Conservation (phyloP, 1,140 invertebrate species). For the Sinonovacula constricta region DNA sequence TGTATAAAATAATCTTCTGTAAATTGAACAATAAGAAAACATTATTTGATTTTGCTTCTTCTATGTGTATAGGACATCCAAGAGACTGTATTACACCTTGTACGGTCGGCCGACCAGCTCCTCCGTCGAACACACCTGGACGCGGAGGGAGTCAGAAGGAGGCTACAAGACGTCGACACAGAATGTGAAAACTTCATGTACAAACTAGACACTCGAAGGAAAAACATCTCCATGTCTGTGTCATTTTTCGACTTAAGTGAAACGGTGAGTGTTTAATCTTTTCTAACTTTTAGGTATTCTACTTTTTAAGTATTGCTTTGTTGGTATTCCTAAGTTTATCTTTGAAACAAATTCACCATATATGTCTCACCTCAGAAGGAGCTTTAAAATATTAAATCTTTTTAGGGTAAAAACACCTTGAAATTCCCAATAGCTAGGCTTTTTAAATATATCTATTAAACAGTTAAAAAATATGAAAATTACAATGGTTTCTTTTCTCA, state of each 20-base stretch:
- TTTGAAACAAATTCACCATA: no score
- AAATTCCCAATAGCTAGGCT: no score
- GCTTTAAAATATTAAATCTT: no score
- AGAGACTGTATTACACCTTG: slow-evolving; percentile 87
- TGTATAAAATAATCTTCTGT: no score
- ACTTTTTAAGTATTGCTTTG: no score
- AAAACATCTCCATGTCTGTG: slow-evolving; percentile 84
- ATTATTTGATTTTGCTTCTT: slow-evolving; percentile 15
- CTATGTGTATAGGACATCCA: slow-evolving; percentile 83
- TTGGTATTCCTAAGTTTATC: no score
- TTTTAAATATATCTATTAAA: no score
- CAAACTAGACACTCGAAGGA: slow-evolving; percentile 85
- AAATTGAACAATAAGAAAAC: neutral
- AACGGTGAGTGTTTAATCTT: slow-evolving; percentile 80
- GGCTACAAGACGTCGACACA: slow-evolving; percentile 87
- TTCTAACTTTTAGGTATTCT: no score
- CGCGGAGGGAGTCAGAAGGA: slow-evolving; percentile 81
- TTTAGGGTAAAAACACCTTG: no score
- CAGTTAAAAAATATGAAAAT: no score
- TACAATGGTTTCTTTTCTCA: no score
- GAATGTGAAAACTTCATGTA: slow-evolving; percentile 87
- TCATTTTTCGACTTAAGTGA: slow-evolving; percentile 87
- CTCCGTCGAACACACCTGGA: slow-evolving; percentile 85
- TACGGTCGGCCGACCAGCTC: slow-evolving; percentile 88
- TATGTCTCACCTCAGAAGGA: no score